phyloP scores from a whole-genome alignment of 2,797 vertebrate species.

The Leptatherina wallacei region DNA sequence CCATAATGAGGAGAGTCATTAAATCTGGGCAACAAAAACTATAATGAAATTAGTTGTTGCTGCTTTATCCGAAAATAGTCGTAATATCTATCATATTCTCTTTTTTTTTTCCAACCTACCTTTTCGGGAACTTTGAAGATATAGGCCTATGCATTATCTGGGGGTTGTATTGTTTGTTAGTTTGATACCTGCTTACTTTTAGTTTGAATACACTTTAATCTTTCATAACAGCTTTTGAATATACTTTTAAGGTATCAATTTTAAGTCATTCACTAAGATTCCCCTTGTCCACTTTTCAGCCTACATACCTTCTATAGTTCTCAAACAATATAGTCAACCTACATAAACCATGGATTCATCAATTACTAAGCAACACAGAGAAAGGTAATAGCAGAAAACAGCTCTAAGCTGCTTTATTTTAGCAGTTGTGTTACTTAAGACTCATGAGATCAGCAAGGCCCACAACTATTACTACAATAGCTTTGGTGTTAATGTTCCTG shows the following conservation, averaged over 20 bases:
- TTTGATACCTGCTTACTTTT: not conserved
- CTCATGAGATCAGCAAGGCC: constrained; percentile 62
- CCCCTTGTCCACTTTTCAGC: not conserved
- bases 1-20: constrained; percentile 16
- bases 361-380: constrained; percentile 38
- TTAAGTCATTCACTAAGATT: not conserved
- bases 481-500: constrained; percentile 36
- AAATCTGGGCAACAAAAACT: not conserved
- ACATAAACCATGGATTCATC: constrained; percentile 30
- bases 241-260: not conserved
- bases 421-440: constrained; percentile 68
- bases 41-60: not conserved
- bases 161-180: not conserved
- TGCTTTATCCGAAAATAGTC: not conserved
- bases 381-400: constrained; percentile 47
- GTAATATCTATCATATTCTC: constrained; percentile 2
- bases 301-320: constrained; percentile 35
- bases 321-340: constrained; percentile 42
- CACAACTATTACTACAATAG: constrained; percentile 54
- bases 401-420: constrained; percentile 45
- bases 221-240: not conserved
- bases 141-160: not conserved
- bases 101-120: not conserved
- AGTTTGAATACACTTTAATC: not conserved
- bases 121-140: not conserved